phyloP scores from a whole-genome alignment of 2,113 vertebrate species.

The Rhabdornis inornatus region DNA sequence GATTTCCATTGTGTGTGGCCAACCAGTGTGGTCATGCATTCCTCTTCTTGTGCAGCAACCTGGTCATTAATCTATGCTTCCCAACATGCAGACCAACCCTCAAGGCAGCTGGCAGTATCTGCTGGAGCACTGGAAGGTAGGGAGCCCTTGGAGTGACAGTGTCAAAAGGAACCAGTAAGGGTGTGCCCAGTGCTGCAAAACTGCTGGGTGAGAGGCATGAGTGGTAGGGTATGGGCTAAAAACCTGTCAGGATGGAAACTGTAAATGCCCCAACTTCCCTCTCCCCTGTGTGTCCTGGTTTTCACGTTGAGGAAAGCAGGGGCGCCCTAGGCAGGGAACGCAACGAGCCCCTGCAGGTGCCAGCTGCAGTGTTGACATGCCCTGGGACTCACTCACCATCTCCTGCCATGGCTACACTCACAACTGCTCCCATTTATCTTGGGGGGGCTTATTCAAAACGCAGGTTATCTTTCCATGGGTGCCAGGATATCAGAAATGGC shows the following conservation, averaged over 20 bases:
- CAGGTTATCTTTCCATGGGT: not conserved
- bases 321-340: not conserved
- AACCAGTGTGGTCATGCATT: not conserved
- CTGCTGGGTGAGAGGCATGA: accelerated
- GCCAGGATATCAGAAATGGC: not conserved
- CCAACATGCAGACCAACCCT: not conserved
- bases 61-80: not conserved
- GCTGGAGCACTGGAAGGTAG: not conserved
- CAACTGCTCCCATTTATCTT: not conserved
- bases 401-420: not conserved
- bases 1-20: not conserved
- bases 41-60: not conserved
- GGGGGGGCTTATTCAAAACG: not conserved
- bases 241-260: not conserved
- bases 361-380: accelerated
- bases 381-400: not conserved
- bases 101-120: not conserved
- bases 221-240: not conserved
- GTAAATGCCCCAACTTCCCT: not conserved
- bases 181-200: not conserved
- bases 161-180: not conserved
- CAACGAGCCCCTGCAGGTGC: not conserved
- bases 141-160: not conserved
- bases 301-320: not conserved
- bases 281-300: not conserved